Evolutionary conservation across 2,113 vertebrate species (phyloP).

Genomic region (Pteruthius melanotis): DNA sequence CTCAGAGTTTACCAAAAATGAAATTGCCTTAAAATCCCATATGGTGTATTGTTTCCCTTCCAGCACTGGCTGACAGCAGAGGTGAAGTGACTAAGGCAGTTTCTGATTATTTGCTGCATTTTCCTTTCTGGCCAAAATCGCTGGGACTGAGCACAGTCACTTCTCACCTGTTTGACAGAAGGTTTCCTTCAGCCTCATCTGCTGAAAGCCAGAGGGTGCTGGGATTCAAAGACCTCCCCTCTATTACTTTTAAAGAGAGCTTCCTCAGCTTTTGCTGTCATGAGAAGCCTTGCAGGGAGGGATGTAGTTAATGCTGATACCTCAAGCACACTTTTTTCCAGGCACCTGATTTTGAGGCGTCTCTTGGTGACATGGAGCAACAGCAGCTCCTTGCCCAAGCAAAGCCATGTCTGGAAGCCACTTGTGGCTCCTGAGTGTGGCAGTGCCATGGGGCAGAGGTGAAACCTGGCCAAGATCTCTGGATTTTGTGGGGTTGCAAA

Average conservation of each 20-base stretch:
- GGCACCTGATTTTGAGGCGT: neutral
- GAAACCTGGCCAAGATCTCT: neutral
- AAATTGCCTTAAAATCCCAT: conserved; percentile 21
- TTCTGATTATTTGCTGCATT: neutral
- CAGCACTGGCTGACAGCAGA: neutral
- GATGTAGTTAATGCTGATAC: neutral
- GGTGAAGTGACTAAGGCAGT: neutral
- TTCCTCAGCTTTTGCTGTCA: neutral
- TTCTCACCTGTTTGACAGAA: neutral
- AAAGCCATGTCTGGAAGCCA: neutral
- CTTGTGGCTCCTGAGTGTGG: neutral
- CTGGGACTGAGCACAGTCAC: neutral
- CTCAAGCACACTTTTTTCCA: neutral
- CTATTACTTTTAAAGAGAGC: neutral
- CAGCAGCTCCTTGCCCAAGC: neutral
- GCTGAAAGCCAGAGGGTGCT: neutral
- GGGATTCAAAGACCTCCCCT: neutral
- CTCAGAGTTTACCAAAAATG: neutral
- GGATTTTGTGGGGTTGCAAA: neutral
- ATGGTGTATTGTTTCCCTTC: conserved; percentile 21
- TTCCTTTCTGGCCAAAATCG: neutral
- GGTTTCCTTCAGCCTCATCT: neutral
- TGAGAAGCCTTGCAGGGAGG: neutral
- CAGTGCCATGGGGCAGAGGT: neutral
- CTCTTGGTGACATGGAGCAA: neutral